Conservation (phyloP, 2,888 invertebrate genomes). For the Busseola fusca region DNA sequence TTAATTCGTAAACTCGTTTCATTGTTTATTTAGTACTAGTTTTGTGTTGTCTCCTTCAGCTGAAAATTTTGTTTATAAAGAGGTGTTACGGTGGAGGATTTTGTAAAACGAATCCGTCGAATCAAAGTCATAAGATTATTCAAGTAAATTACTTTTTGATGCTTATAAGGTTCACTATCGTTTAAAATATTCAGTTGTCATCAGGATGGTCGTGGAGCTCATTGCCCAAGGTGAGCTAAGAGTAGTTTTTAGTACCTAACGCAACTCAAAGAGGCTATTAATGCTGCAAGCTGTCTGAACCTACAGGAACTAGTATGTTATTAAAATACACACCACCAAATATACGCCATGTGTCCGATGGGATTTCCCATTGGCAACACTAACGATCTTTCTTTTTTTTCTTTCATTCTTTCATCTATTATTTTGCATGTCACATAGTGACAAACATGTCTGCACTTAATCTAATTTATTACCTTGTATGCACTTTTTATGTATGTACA, state of each 20-base stretch:
- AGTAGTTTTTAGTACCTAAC: background rate
- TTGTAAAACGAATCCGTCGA: constrained; percentile 12
- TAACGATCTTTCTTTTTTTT: too few relatives aligned
- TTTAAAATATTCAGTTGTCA: background rate
- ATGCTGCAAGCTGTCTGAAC: too few relatives aligned
- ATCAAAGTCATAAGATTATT: background rate
- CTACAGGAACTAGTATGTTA: too few relatives aligned
- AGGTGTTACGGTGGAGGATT: background rate
- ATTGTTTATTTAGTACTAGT: constrained; percentile 3
- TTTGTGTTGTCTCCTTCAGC: background rate
- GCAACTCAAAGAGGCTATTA: background rate
- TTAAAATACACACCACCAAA: too few relatives aligned
- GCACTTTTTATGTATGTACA: too few relatives aligned
- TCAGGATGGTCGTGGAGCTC: background rate
- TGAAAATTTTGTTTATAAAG: constrained; percentile 33
- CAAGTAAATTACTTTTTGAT: constrained; percentile 7
- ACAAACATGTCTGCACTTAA: too few relatives aligned
- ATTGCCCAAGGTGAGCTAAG: too few relatives aligned
- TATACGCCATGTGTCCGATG: background rate
- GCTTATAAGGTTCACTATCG: background rate
- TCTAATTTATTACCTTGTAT: too few relatives aligned
- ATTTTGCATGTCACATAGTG: too few relatives aligned
- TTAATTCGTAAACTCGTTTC: background rate
- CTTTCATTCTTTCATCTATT: background rate
- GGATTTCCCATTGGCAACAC: background rate